A percentile compares a stretch with the other conserved stretches of the same genome.
Conservation (phyloP, 92 coral and sea anemone species). For the Epizoanthus fatuus region DNA sequence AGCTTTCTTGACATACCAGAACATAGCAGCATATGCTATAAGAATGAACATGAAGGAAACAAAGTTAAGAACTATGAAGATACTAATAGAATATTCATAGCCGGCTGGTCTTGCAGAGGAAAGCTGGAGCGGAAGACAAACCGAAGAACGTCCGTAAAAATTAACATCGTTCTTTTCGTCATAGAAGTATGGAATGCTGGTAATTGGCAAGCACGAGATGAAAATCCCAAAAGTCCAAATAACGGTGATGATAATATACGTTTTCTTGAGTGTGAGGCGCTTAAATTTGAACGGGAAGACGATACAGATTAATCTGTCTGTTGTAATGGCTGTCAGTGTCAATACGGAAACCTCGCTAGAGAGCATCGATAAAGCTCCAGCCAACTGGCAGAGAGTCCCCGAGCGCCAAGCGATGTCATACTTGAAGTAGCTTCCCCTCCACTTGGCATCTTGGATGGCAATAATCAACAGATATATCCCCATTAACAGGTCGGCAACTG, state of each 20-base stretch:
- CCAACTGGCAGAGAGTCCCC: constrained; percentile 41
- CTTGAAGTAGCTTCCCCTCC: constrained; percentile 65
- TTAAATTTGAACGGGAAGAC: constrained; percentile 45
- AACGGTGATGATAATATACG: neutral
- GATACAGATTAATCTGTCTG: constrained; percentile 62
- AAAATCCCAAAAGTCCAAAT: constrained; percentile 50
- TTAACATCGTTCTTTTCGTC: constrained; percentile 25
- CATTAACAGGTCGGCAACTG: constrained; percentile 72
- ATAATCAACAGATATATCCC: constrained; percentile 69
- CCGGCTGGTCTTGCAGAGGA: constrained; percentile 59
- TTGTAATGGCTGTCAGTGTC: constrained; percentile 61
- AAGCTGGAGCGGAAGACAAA: constrained; percentile 70
- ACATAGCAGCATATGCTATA: constrained; percentile 58
- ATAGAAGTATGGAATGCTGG: constrained; percentile 41
- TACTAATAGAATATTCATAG: constrained; percentile 60
- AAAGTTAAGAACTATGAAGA: constrained; percentile 70
- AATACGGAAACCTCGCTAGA: constrained; percentile 69
- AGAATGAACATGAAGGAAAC: constrained; percentile 59
- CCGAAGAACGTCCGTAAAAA: constrained; percentile 70
- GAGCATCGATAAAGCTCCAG: constrained; percentile 59
- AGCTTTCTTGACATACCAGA: constrained; percentile 50
- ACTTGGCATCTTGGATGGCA: constrained; percentile 47
- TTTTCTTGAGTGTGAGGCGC: constrained; percentile 32
- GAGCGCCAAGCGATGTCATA: constrained; percentile 62
- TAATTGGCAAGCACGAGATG: constrained; percentile 43